Percentiles rank a stretch among this genome's conserved stretches.
Evolutionary conservation across 2,797 vertebrate genomes (phyloP).

Genomic region (Brachymystax lenok): DNA sequence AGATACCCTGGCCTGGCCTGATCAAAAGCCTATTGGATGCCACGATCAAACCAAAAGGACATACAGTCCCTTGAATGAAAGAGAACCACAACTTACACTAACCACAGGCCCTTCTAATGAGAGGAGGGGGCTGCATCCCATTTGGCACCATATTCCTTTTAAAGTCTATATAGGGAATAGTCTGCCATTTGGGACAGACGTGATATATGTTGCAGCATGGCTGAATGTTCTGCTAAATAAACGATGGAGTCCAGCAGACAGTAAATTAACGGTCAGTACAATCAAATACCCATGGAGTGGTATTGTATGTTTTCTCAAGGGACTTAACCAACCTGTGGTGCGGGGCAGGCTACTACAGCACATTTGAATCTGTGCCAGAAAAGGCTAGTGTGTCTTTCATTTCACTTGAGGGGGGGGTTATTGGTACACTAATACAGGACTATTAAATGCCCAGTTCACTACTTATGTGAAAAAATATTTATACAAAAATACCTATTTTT

Average conservation of each 20-base stretch:
- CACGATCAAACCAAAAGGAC: not conserved
- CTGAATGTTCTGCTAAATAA: constrained; percentile 37
- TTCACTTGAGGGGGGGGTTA: constrained; percentile 40
- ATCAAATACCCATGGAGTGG: constrained; percentile 36
- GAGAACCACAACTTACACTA: too few species aligned
- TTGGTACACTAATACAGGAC: too few species aligned
- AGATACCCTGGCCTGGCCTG: too few species aligned
- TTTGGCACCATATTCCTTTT: not conserved
- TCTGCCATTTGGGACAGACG: not conserved
- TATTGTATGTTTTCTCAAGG: constrained; percentile 50
- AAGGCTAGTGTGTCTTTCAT: constrained; percentile 64
- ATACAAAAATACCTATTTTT: too few species aligned
- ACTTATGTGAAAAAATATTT: too few species aligned
- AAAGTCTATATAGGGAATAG: not conserved
- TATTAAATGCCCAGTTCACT: too few species aligned
- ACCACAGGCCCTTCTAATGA: too few species aligned
- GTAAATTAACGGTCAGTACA: constrained; percentile 48
- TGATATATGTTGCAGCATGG: constrained; percentile 45
- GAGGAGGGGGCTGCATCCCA: too few species aligned
- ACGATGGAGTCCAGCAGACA: constrained; percentile 40
- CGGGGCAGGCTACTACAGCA: constrained; percentile 40
- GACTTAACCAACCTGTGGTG: constrained; percentile 38
- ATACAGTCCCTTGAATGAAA: too few species aligned
- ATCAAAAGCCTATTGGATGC: too few species aligned
- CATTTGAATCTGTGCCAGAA: constrained; percentile 61